phyloP scores from a whole-genome alignment of 2,113 vertebrate genomes.

The Euleptes europaea region DNA sequence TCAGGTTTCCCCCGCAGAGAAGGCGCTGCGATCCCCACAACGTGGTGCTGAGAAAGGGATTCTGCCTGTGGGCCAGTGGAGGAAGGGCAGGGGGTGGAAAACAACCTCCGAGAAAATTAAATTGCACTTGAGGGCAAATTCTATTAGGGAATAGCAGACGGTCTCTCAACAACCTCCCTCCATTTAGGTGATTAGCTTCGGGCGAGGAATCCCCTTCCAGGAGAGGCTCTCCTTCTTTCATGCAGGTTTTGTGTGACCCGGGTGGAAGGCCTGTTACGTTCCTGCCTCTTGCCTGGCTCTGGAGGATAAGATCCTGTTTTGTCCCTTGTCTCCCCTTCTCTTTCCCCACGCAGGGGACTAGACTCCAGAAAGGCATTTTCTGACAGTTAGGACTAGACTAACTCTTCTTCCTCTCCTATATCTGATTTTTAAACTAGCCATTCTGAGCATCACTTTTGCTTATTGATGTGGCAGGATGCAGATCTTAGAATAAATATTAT shows the following conservation, averaged over 20 bases:
- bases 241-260: not conserved
- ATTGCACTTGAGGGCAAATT: constrained; percentile 98
- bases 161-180: constrained; percentile 87
- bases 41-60: constrained; percentile 59
- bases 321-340: too few species aligned
- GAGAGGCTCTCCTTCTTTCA: not conserved
- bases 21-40: constrained; percentile 47
- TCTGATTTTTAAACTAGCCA: not conserved
- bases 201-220: constrained; percentile 44
- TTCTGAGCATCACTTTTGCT: not conserved
- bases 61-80: constrained; percentile 57
- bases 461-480: not conserved
- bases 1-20: constrained; percentile 29
- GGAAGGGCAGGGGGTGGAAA: constrained; percentile 67
- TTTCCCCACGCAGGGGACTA: too few species aligned
- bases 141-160: constrained; percentile 93
- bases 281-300: not conserved
- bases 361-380: too few species aligned
- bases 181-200: constrained; percentile 93
- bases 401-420: too few species aligned
- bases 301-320: not conserved
- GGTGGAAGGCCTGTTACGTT: not conserved
- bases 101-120: constrained; percentile 89
- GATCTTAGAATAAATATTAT: not conserved
- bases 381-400: too few species aligned